Conservation (phyloP, 2,113 vertebrate genomes). For the Planiliza haematocheilus region DNA sequence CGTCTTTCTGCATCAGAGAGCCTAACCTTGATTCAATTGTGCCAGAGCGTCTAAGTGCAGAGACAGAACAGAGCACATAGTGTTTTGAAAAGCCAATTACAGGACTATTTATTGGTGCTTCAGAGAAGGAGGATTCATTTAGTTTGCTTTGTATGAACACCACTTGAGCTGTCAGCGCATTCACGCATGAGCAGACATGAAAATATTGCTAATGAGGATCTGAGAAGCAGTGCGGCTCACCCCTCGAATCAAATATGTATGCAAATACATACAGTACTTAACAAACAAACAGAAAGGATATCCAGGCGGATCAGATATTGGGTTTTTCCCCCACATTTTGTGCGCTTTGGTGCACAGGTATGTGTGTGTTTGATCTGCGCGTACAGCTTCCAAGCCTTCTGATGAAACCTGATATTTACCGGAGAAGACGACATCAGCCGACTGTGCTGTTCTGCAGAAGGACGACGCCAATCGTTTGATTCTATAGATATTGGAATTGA, state of each 20-base stretch:
- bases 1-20: neutral
- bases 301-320: no score
- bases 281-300: slow-evolving; percentile 29
- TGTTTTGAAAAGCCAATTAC: slow-evolving; percentile 46
- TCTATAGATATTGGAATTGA: neutral
- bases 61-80: slow-evolving; percentile 18
- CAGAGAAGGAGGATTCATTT: slow-evolving; percentile 35
- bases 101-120: slow-evolving; percentile 39
- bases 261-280: slow-evolving; percentile 45
- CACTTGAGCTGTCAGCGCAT: slow-evolving; percentile 44
- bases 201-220: slow-evolving; percentile 56
- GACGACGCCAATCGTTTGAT: no score
- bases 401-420: neutral
- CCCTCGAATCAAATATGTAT: slow-evolving; percentile 53
- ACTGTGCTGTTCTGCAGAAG: neutral
- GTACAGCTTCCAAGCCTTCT: neutral
- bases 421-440: neutral
- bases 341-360: slow-evolving; percentile 18
- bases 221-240: slow-evolving; percentile 32
- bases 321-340: neutral
- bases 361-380: neutral
- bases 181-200: slow-evolving; percentile 43
- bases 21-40: slow-evolving; percentile 2
- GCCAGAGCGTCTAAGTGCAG: neutral
- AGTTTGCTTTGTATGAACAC: slow-evolving; percentile 38